Conservation (phyloP, 2,113 vertebrate species). For the Nothoprocta pentlandii region DNA sequence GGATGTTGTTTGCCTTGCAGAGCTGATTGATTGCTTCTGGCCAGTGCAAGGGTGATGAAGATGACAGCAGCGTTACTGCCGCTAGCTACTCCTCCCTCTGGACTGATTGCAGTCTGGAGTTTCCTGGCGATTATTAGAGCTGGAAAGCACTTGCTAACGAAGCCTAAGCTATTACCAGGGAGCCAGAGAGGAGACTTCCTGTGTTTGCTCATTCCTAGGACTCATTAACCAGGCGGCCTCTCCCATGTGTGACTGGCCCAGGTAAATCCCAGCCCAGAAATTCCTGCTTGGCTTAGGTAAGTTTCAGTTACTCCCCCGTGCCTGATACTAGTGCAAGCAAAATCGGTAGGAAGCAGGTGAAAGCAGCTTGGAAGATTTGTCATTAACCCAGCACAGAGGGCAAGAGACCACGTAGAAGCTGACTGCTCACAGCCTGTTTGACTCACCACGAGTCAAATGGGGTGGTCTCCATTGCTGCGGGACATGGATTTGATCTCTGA, state of each 20-base stretch:
- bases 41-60: not conserved
- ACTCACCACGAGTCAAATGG: not conserved
- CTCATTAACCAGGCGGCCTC: conserved; percentile 10
- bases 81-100: not conserved
- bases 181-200: not conserved
- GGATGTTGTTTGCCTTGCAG: not conserved
- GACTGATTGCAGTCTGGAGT: conserved; percentile 11
- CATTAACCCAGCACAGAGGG: not conserved
- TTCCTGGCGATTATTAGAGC: conserved; percentile 21
- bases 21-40: not conserved
- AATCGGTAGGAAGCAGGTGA: not conserved
- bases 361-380: not conserved
- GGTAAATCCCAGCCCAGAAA: conserved; percentile 7
- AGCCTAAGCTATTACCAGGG: conserved; percentile 12
- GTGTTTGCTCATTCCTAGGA: conserved; percentile 36
- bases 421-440: not conserved
- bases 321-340: not conserved
- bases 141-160: conserved; percentile 31
- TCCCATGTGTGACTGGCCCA: conserved; percentile 6
- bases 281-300: conserved; percentile 3
- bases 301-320: not conserved
- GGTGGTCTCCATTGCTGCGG: not conserved
- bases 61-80: not conserved
- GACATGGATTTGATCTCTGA: not conserved
- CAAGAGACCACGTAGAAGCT: not conserved